Percentiles rank a stretch among this genome's conserved stretches.
Evolutionary conservation across 2,113 vertebrate genomes (phyloP).

Genomic region (Climacteris rufus): DNA sequence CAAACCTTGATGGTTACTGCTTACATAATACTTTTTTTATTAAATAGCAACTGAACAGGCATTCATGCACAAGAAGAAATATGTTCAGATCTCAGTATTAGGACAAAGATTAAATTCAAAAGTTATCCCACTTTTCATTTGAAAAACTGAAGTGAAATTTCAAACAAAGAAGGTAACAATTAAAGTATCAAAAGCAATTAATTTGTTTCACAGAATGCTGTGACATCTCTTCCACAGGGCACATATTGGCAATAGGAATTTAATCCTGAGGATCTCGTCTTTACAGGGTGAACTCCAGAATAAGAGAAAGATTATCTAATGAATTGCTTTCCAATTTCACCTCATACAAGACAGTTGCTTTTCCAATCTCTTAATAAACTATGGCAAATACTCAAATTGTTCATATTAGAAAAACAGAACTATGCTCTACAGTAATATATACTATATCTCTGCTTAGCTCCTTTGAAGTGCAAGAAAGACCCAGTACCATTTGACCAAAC

Average conservation of each 20-base stretch:
- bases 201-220: neutral
- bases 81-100: neutral
- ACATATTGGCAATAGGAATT: neutral
- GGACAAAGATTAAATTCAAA: neutral
- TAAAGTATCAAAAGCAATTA: neutral
- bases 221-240: neutral
- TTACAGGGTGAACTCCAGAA: neutral
- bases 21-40: neutral
- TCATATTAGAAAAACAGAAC: neutral
- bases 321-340: neutral
- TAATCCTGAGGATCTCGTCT: neutral
- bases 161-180: neutral
- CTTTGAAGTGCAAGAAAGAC: conserved; percentile 38
- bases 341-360: neutral
- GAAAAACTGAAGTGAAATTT: neutral
- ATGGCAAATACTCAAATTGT: conserved; percentile 21
- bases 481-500: conserved; percentile 52
- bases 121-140: neutral
- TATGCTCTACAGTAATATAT: neutral
- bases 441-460: neutral
- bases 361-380: neutral
- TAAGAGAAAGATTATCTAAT: neutral
- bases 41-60: neutral
- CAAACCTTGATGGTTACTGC: neutral
- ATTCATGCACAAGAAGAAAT: neutral